Evolutionary conservation across 2,113 vertebrate species (phyloP), one percentile per base, ranked within the genome.

Genomic region (Myrmophylax atrothorax): DNA sequence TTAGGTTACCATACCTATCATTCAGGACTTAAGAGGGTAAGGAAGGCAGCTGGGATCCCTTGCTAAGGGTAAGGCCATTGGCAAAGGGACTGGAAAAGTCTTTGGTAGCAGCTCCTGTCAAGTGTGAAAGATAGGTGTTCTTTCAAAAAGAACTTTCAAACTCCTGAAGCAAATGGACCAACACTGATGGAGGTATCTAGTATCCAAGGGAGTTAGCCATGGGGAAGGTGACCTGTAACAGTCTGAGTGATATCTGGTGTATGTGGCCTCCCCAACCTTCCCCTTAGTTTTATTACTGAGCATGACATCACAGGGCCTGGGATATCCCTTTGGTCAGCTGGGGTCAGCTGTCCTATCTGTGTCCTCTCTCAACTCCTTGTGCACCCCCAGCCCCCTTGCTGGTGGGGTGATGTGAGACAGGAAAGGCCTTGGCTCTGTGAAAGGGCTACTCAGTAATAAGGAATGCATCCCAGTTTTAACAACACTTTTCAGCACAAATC

Each of bases 361-460:
- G 69, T 14, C 33, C 28, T 7, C 24, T 83, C 35, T 33, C 29
- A 67, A 1, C 10, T 67, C 14, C n/a, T 75, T 10, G 23, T 31
- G 25, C 62, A 67, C 7, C 15, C 19, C 23, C 23, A 46, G 25
- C 18, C 46, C 28, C 1, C 35, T 66, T 0, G 0, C 11, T 33
- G 50, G 12, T 13, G 10, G 12, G n/a, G 46, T 14, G 3, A 5
- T 8, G 12, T 42, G 19, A 74, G 18, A 16, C 56, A 82, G 66
- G 35, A 49, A 66, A 60, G 10, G 14, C 49, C 31, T 37, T 44
- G 28, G 11, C 20, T 16, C 3, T 0, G 14, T 20, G 14, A 13
- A 68, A 80, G 20, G 18, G 9, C 55, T n/a, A 31, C 28, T 63
- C 73, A 44, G 38, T 47, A 58, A 2, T 49, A 58, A 76, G 3